phyloP scores from a whole-genome alignment of 2,888 invertebrate genomes.

The Scaptomyza reducta region DNA sequence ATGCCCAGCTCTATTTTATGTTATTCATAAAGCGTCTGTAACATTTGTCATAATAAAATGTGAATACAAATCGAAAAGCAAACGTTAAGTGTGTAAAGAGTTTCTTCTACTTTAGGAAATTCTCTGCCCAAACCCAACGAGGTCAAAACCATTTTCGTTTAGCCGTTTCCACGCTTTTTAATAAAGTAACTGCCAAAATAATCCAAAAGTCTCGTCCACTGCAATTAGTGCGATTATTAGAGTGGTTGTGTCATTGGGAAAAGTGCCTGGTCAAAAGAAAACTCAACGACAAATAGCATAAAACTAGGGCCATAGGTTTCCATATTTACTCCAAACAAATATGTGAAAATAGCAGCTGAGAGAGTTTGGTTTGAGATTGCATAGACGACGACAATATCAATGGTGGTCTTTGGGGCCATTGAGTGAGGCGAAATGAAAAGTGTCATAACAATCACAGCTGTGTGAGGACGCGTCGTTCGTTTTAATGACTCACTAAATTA shows the following conservation, averaged over 20 bases:
- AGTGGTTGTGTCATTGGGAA: constrained; percentile 33
- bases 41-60: constrained; percentile 10
- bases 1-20: constrained; percentile 27
- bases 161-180: not conserved
- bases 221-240: constrained; percentile 61
- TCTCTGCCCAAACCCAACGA: not conserved
- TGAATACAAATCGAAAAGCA: not conserved
- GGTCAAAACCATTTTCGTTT: not conserved
- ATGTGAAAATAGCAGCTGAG: constrained; percentile 17
- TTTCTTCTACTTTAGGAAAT: not conserved
- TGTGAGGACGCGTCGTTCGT: constrained; percentile 59
- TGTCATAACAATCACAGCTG: constrained; percentile 74
- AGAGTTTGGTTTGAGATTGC: not conserved
- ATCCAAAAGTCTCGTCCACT: constrained; percentile 15
- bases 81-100: not conserved
- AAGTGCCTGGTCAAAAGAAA: constrained; percentile 9
- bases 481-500: constrained; percentile 80
- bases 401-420: constrained; percentile 47
- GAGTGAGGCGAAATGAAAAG: constrained; percentile 73
- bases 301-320: constrained; percentile 24
- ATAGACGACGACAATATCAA: constrained; percentile 30
- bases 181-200: constrained; percentile 14
- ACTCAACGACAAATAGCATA: constrained; percentile 7
- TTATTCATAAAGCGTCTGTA: constrained; percentile 19
- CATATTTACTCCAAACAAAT: constrained; percentile 38